These are phyloP conservation scores for Luperina nickerlii DNA, from an alignment of 2,888 invertebrate genomes.

Conservation along the genomic window DNA sequence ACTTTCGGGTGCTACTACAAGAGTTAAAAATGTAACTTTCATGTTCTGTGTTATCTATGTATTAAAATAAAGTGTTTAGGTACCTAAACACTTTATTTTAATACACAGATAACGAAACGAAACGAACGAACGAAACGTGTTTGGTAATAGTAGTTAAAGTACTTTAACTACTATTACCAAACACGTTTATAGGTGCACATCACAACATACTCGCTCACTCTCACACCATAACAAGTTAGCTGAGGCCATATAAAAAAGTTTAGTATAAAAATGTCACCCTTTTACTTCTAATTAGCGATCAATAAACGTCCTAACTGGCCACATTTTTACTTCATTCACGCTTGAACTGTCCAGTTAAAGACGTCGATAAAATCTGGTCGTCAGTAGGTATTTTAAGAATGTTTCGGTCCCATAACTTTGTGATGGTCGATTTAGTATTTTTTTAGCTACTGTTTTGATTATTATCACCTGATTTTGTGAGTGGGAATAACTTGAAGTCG, in stretches of 20 bases:
- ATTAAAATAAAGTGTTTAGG: neutral
- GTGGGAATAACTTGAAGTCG: slow-evolving; percentile 51
- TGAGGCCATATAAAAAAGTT: slow-evolving; percentile 36
- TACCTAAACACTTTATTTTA: too few species aligned
- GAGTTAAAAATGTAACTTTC: too few species aligned
- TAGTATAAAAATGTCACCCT: slow-evolving; percentile 63
- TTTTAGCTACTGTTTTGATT: slow-evolving; percentile 70
- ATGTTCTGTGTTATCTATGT: neutral
- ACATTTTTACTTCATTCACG: slow-evolving; percentile 67
- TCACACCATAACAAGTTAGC: slow-evolving; percentile 42
- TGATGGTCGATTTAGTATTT: slow-evolving; percentile 67
- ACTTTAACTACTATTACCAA: slow-evolving; percentile 6
- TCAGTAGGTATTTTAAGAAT: slow-evolving; percentile 69
- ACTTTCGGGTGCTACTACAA: neutral
- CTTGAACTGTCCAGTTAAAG: slow-evolving; percentile 60
- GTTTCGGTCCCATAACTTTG: slow-evolving; percentile 70
- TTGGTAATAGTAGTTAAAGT: too few species aligned
- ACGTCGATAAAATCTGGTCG: slow-evolving; percentile 69
- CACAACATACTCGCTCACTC: slow-evolving; percentile 43
- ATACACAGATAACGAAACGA: too few species aligned
- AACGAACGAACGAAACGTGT: too few species aligned
- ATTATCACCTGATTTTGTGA: slow-evolving; percentile 57
- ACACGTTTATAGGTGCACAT: slow-evolving; percentile 10
- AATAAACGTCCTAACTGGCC: slow-evolving; percentile 59
- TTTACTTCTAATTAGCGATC: slow-evolving; percentile 67